These are phyloP conservation scores for Pyrgilauda ruficollis DNA, from an alignment of 2,113 vertebrate species.

Conservation along the genomic window DNA sequence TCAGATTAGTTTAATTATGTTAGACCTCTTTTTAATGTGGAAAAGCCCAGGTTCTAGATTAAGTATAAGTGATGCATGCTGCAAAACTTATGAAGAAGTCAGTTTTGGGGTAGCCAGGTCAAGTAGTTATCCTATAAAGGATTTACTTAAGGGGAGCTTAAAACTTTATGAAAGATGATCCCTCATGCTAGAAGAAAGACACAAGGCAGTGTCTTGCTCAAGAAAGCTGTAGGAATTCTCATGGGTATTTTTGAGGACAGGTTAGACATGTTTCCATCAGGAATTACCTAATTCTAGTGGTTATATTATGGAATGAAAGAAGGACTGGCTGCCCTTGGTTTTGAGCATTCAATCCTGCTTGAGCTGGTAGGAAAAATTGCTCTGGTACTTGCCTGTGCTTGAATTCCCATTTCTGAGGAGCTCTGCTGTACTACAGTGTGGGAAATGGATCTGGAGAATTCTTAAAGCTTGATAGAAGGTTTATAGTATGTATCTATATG, in stretches of 20 bases:
- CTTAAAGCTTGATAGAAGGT: not conserved
- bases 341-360: not conserved
- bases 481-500: not conserved
- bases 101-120: not conserved
- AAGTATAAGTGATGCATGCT: not conserved
- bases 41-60: not conserved
- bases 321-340: not conserved
- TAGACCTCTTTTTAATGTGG: not conserved
- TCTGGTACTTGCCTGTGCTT: not conserved
- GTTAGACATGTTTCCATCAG: not conserved
- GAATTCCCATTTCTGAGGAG: not conserved
- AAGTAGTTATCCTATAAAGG: not conserved
- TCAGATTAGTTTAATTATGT: not conserved
- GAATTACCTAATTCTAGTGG: not conserved
- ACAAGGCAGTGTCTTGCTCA: not conserved
- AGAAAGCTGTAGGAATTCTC: not conserved
- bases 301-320: not conserved
- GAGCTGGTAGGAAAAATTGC: not conserved
- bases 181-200: not conserved
- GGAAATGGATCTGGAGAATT: not conserved
- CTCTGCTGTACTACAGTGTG: not conserved
- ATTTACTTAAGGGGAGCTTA: not conserved
- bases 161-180: not conserved
- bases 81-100: not conserved
- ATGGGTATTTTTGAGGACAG: not conserved